A percentile compares a stretch with the other conserved stretches of the same genome.
These are phyloP conservation scores for Gopherus evgoodei DNA, from an alignment of 2,113 vertebrate species.

Conservation along the genomic window DNA sequence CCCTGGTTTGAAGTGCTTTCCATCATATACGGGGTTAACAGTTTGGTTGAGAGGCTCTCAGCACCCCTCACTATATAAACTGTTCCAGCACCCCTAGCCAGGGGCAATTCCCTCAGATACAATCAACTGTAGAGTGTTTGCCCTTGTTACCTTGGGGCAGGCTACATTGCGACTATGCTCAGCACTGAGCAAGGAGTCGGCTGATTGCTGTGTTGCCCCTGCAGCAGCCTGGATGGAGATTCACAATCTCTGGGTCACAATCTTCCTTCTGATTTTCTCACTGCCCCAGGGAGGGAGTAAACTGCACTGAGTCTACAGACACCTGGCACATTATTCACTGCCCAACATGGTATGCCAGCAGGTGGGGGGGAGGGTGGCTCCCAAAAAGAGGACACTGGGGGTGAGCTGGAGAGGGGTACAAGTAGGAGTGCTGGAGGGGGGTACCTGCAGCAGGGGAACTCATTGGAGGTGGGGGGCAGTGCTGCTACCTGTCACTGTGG, in stretches of 20 bases:
- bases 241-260: neutral
- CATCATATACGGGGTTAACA: too few species aligned
- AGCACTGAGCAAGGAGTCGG: neutral
- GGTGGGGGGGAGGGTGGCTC: neutral
- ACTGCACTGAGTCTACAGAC: neutral
- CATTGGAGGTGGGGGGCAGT: neutral
- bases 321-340: neutral
- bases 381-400: neutral
- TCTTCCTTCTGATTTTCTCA: conserved; percentile 5
- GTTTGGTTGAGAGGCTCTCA: too few species aligned
- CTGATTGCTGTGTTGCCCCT: neutral
- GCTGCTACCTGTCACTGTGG: neutral
- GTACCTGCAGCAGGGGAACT: too few species aligned
- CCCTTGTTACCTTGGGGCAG: neutral
- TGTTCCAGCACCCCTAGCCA: neutral
- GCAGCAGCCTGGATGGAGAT: conserved; percentile 12
- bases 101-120: neutral
- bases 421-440: neutral
- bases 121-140: neutral
- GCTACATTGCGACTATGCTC: conserved; percentile 16
- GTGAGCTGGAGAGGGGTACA: neutral
- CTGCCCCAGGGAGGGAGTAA: neutral
- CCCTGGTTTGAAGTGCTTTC: too few species aligned
- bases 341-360: neutral
- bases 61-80: too few species aligned